Evolutionary conservation across 2,113 vertebrate genomes (phyloP), one percentile per base, ranked within the genome.

Genomic region (Fulmarus glacialis): DNA sequence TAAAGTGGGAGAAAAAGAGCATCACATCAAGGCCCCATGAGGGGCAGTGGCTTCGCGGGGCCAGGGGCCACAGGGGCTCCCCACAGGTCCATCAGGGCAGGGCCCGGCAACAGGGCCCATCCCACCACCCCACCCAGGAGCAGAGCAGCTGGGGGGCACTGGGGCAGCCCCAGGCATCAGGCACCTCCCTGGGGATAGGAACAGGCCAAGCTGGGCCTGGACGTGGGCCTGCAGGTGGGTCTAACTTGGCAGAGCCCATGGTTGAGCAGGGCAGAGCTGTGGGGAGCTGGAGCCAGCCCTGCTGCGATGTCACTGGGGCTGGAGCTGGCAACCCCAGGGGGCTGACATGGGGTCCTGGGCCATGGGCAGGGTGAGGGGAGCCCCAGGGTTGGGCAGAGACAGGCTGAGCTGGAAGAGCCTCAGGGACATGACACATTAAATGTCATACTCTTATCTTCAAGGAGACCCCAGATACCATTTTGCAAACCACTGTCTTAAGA

Each of bases 51-150:
- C 11, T 89, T 13, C 3, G 1, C 45, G 6, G 10, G 8, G 8
- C 23, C 40, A 29, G 20, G 6, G 22, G 15, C 15, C 14, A 11
- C 55, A 13, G 15, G 4, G 4, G 13, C 1, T 45, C 15, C 8
- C 3, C 3, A 0, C 3, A 2, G 15, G 9, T 73, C 38, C 2
- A 0, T 38, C 8, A 68, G n/a, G 22, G 42, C 21, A 71, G 14
- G 7, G 4, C 6, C 23, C 29, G 58, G 50, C 29, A 48, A 12
- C 58, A 40, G 29, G 29, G 17, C 6, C 6, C 6, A 32, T 74
- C 18, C 34, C 30, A 82, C 5, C 5, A 26, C 16, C 12, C 20
- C 18, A 53, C 4, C 15, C 3, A 34, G 21, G 20, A 72, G 17
- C 30, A 53, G 59, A 6, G 3, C 24, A 59, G n/a, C 9, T 3